A percentile compares a stretch with the other conserved stretches of the same genome.
phyloP scores from a whole-genome alignment of 2,113 vertebrate species.

The sheep (Ovis aries) region ARS-UI_Ramb_v3.0 NC_056063.1:35373501-35374000 shows the following conservation, averaged over 20 bases:
- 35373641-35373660: constrained; percentile 61
- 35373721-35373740: constrained; percentile 43
- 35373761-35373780: constrained; percentile 40
- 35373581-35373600: background rate
- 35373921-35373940: background rate
- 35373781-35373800: background rate
- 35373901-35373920: background rate
- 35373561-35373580: background rate
- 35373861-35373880: background rate
- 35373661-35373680: constrained; percentile 27
- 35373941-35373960: constrained; percentile 31
- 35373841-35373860: background rate
- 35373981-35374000: constrained; percentile 34
- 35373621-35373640: constrained; percentile 61
- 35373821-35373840: background rate
- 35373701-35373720: constrained; percentile 33
- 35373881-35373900: background rate
- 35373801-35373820: background rate
- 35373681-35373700: constrained; percentile 41
- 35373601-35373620: constrained; percentile 29
- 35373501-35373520: no score
- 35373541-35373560: background rate
- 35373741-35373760: background rate
- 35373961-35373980: constrained; percentile 13
- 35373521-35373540: background rate